A percentile compares a stretch with the other conserved stretches of the same genome.
phyloP scores from a whole-genome alignment of 1,140 invertebrate genomes.

The Platyscapa corneri region DNA sequence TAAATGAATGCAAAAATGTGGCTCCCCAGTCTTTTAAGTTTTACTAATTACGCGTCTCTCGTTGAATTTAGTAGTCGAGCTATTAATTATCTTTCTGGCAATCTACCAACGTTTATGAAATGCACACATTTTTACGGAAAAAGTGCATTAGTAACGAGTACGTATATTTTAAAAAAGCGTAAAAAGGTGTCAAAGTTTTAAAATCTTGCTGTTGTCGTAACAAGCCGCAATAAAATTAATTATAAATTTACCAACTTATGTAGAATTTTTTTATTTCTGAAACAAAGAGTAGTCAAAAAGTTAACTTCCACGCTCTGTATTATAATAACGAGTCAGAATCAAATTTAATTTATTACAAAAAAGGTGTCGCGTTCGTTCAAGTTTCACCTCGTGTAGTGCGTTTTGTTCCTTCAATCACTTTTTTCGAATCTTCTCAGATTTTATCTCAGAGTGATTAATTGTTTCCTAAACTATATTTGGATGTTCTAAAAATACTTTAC shows the following conservation, averaged over 20 bases:
- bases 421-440: conserved; percentile 4
- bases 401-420: conserved; percentile 4
- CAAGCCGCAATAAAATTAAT: too few species aligned
- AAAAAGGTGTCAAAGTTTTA: too few species aligned
- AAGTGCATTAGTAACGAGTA: too few species aligned
- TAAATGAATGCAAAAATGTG: neutral
- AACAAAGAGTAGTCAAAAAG: neutral
- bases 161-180: too few species aligned
- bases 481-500: neutral
- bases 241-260: too few species aligned
- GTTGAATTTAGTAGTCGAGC: too few species aligned
- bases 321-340: neutral
- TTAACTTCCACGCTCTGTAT: too few species aligned
- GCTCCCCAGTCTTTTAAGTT: neutral
- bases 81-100: too few species aligned
- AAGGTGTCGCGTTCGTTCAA: neutral
- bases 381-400: neutral
- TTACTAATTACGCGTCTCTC: neutral
- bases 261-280: neutral
- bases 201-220: too few species aligned
- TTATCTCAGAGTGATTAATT: neutral
- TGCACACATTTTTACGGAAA: too few species aligned
- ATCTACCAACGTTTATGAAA: too few species aligned
- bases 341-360: neutral
- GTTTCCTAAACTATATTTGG: neutral